Base-by-base conservation (phyloP, 2,797 vertebrate genomes). In the Molossus alvarezi region DNA sequence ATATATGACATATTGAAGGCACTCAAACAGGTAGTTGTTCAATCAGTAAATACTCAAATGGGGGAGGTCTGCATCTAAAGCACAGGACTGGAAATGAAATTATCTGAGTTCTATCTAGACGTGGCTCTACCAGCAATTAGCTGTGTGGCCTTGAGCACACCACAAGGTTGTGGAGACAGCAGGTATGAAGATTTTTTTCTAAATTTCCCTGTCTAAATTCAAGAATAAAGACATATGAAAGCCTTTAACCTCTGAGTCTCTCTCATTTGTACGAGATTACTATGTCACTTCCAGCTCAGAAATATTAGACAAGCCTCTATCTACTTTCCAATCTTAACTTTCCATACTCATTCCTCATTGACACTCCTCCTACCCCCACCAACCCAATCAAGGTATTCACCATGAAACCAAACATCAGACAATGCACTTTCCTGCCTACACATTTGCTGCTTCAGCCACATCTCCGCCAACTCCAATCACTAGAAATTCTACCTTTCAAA, bases 151-250 rank as follows among this genome's bases (percentile, higher is more conserved):
- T 18, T 81, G 41, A 17, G 13, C 29, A 81, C 7, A 12, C 12
- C 25, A n/a, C 15, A 65, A 94, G 64, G 60, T 20, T 12, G 12
- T 23, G 9, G 37, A 60, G 10, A 71, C 9, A 57, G 64, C 17
- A 80, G 82, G 6, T 11, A 76, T 33, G 8, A 76, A 53, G 21
- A 18, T 2, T 15, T 27, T 64, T 86, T 65, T 12, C 41, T 67
- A 65, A 55, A 95, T 88, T 29, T 76, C 21, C 51, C 60, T 55
- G 9, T 55, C 58, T 81, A 77, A 88, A 64, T 45, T 93, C 67
- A 95, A 80, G 15, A 75, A 23, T 41, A 73, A 3, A 83, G 64
- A 80, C 25, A 29, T 27, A 9, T 2, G 5, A 21, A 67, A 72
- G 57, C 37, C 21, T 93, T 86, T 37, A 73, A 69, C 53, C 9